Percentiles rank a stretch among this genome's conserved stretches.
Conservation (phyloP, 2,888 invertebrate genomes). For the Petrophora chlorosata region DNA sequence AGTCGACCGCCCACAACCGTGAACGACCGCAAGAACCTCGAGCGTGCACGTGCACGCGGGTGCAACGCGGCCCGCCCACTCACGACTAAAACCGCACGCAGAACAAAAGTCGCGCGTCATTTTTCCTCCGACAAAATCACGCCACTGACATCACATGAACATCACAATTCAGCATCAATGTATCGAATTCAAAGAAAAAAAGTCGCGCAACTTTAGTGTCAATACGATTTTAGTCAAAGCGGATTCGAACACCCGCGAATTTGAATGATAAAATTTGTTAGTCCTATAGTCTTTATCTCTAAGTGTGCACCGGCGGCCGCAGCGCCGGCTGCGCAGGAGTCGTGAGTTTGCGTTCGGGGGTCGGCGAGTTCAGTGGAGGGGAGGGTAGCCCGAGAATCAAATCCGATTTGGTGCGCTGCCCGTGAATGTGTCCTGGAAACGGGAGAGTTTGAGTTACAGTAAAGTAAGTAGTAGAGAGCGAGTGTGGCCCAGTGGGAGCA, state of each 20-base stretch:
- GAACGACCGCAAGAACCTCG: constrained; percentile 1
- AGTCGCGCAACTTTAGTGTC: constrained; percentile 1
- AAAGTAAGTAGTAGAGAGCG: too few species aligned
- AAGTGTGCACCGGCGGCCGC: constrained; percentile 21
- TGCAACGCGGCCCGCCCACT: background rate
- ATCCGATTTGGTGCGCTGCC: constrained; percentile 70
- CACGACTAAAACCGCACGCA: background rate
- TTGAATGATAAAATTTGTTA: constrained; percentile 13
- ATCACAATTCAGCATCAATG: background rate
- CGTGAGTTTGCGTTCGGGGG: constrained; percentile 35
- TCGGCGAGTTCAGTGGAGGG: constrained; percentile 44
- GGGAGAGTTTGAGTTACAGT: background rate
- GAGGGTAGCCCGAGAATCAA: constrained; percentile 63
- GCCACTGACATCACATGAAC: background rate
- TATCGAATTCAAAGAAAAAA: background rate
- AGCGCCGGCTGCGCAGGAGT: constrained; percentile 30
- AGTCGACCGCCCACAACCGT: constrained; percentile 6
- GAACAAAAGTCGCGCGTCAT: constrained; percentile 4
- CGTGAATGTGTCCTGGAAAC: constrained; percentile 68
- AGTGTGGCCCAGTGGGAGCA: too few species aligned
- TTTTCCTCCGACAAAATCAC: background rate
- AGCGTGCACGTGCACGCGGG: constrained; percentile 18
- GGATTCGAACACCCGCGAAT: constrained; percentile 5
- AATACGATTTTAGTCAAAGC: background rate
- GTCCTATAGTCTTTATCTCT: constrained; percentile 26